Evolutionary conservation across 2,888 invertebrate species (phyloP).

Genomic region (Argyresthia goedartella): DNA sequence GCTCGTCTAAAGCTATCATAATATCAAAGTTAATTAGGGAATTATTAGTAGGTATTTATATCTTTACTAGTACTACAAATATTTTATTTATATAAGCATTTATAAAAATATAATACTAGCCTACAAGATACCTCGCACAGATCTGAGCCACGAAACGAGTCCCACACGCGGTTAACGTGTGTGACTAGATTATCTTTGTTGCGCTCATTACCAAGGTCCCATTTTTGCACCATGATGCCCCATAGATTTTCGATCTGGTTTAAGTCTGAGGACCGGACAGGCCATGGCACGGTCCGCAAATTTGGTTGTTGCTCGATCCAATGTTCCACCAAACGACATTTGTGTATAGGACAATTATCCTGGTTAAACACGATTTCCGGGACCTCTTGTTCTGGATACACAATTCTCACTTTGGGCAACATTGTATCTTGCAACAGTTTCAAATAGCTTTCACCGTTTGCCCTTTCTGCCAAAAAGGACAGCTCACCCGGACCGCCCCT

Average conservation of each 20-base stretch:
- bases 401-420: slow-evolving; percentile 8
- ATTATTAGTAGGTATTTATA: too few species aligned
- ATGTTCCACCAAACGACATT: slow-evolving; percentile 3
- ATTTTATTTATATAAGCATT: too few species aligned
- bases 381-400: slow-evolving; percentile 6
- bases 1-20: too few species aligned
- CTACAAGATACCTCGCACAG: slow-evolving; percentile 8
- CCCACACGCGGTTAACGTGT: slow-evolving; percentile 7
- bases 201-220: slow-evolving; percentile 7
- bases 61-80: too few species aligned
- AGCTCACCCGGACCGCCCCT: slow-evolving; percentile 2
- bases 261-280: slow-evolving; percentile 9
- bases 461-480: background rate
- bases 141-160: slow-evolving; percentile 7
- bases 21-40: too few species aligned
- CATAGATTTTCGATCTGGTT: slow-evolving; percentile 12
- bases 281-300: slow-evolving; percentile 6
- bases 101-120: background rate
- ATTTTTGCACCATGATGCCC: slow-evolving; percentile 11
- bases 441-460: background rate
- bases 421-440: slow-evolving; percentile 8
- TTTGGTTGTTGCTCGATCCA: slow-evolving; percentile 7
- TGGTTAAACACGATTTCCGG: slow-evolving; percentile 10
- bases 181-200: slow-evolving; percentile 3
- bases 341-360: slow-evolving; percentile 12